Conservation (phyloP, 2,888 invertebrate genomes). For the Campoplex capitator region DNA sequence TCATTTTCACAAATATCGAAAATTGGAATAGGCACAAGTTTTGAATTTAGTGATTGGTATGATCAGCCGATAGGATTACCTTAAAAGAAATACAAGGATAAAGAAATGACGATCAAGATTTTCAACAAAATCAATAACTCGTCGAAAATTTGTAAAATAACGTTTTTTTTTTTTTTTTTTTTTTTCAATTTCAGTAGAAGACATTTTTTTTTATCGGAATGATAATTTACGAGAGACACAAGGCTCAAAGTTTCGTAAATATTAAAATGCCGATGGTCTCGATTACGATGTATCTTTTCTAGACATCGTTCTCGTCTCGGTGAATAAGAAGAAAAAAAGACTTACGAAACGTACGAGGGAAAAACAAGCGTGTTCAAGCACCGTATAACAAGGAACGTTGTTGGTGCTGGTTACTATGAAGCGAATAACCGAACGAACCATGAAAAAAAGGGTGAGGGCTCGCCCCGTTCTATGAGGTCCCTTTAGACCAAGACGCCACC, state of each 20-base stretch:
- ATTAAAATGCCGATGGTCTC: constrained; percentile 9
- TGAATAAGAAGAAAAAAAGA: not conserved
- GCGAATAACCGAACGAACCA: constrained; percentile 47
- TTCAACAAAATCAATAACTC: not conserved
- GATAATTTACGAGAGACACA: not conserved
- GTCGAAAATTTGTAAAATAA: not conserved
- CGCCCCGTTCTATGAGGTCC: not conserved
- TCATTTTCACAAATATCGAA: no score
- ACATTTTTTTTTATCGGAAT: not conserved
- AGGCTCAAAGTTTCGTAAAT: constrained; percentile 13
- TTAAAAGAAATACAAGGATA: not conserved
- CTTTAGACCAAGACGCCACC: not conserved
- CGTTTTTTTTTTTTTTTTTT: not conserved
- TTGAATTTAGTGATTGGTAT: no score
- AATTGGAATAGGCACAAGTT: no score
- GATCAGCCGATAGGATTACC: no score
- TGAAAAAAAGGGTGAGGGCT: constrained; percentile 34
- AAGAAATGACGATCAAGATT: not conserved
- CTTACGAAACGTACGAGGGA: constrained; percentile 24
- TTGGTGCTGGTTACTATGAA: constrained; percentile 27
- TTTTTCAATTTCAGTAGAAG: not conserved
- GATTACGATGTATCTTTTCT: constrained; percentile 40
- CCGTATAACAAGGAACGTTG: constrained; percentile 58
- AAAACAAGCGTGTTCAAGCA: constrained; percentile 54
- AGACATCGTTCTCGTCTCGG: constrained; percentile 36